Evolutionary conservation across 2,797 vertebrate genomes (phyloP), one percentile per base, ranked within the genome.

Genomic region (Scleropages formosus): DNA sequence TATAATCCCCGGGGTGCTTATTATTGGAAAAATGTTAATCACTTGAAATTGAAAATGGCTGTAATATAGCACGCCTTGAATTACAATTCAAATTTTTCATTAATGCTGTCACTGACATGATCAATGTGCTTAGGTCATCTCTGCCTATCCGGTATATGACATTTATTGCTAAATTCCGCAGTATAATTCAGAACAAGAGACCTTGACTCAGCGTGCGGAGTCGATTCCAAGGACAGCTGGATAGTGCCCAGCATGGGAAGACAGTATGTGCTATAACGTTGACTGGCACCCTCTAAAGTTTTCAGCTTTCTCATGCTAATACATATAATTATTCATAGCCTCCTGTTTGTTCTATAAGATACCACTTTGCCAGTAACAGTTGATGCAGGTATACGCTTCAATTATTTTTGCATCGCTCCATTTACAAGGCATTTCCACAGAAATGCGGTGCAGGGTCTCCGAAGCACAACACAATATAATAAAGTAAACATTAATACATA

Each of bases 11-110:
- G 16, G 47, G 22, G 67, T 56, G 53, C 49, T 51, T 70, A 70
- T 70, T 56, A 70, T 27, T 70, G 67, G 49, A 53, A 70, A 70
- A 70, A 70, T 56, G 67, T 70, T 70, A 56, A 70, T 70, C 67
- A 70, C 22, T 18, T 70, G 46, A 53, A 70, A 26, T 51, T 39
- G 31, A 39, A 39, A 26, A 12, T 64, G 46, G 60, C 47, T 27
- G 44, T 26, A 59, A 11, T 60, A 46, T 53, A 59, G 46, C 72
- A 73, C 56, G 49, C 73, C 65, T 24, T 74, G 46, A 65, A 15
- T 53, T 47, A 74, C 59, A 62, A 31, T 39, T 56, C 59, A 62
- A 31, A 39, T 56, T 27, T 53, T 18, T 58, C 3, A 39, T 74
- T 65, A 27, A 26, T 51, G 53, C 27, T 27, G 61, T 51, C 27